These are phyloP conservation scores for Cochlearius cochlearius DNA, from an alignment of 2,113 vertebrate species.

Conservation along the genomic window DNA sequence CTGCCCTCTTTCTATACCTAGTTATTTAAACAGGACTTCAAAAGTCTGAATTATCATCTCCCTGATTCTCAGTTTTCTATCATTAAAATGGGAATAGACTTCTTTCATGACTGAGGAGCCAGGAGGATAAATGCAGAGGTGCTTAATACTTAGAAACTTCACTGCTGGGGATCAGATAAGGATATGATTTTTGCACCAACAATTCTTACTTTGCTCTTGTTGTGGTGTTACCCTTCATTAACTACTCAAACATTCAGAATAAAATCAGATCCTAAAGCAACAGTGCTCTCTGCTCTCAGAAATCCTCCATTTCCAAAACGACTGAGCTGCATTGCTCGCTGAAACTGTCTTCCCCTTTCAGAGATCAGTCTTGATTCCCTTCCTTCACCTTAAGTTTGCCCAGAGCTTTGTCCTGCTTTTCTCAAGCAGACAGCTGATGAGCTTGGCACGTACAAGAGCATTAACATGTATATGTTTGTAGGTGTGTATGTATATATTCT, in stretches of 20 bases:
- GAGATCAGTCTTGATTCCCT: not conserved
- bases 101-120: not conserved
- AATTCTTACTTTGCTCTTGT: not conserved
- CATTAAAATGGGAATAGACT: not conserved
- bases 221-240: not conserved
- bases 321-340: not conserved
- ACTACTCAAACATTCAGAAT: not conserved
- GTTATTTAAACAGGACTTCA: not conserved
- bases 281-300: not conserved
- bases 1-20: constrained; percentile 10
- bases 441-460: not conserved
- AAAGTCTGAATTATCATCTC: not conserved
- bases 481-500: too few species aligned
- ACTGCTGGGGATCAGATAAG: not conserved
- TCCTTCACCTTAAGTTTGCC: not conserved
- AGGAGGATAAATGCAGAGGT: not conserved
- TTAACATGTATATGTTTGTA: not conserved
- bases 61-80: not conserved
- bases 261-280: not conserved
- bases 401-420: not conserved
- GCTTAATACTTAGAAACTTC: not conserved
- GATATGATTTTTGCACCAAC: not conserved
- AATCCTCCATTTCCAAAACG: not conserved
- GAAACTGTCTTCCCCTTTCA: not conserved
- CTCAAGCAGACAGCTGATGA: not conserved